Percentiles rank a stretch among this genome's conserved stretches.
Evolutionary conservation across 2,797 vertebrate species (phyloP).

Genomic region (Enteromius anoplus): DNA sequence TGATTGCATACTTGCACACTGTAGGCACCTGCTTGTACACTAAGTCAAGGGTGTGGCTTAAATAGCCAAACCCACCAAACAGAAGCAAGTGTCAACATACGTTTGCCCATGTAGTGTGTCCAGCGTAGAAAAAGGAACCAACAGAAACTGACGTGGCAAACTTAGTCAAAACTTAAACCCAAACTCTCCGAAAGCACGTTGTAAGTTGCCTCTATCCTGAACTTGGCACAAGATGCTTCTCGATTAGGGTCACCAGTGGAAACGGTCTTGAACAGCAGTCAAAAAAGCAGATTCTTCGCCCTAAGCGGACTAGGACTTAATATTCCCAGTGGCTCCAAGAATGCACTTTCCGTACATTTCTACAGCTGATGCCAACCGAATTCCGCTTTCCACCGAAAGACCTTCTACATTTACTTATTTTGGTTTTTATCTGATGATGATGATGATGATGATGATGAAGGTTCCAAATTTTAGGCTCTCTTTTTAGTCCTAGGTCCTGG

Average conservation of each 20-base stretch:
- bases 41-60: neutral
- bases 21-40: neutral
- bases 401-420: constrained; percentile 28
- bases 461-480: constrained; percentile 69
- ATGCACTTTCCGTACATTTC: constrained; percentile 49
- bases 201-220: constrained; percentile 44
- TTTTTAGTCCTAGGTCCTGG: constrained; percentile 55
- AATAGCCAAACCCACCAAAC: neutral
- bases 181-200: constrained; percentile 36
- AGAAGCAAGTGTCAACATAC: neutral
- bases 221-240: constrained; percentile 65
- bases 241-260: constrained; percentile 49
- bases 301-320: constrained; percentile 49
- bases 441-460: constrained; percentile 65
- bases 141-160: constrained; percentile 42
- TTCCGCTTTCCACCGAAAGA: constrained; percentile 22
- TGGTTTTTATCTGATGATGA: constrained; percentile 67
- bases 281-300: constrained; percentile 53
- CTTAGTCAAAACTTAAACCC: constrained; percentile 50
- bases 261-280: constrained; percentile 52
- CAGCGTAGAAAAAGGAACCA: constrained; percentile 52
- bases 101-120: constrained; percentile 36
- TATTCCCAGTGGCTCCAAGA: constrained; percentile 57
- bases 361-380: constrained; percentile 55
- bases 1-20: neutral